Evolutionary conservation across 2,113 vertebrate genomes (phyloP), one percentile per base, ranked within the genome.

Genomic region (Neodontobutis hainanensis): DNA sequence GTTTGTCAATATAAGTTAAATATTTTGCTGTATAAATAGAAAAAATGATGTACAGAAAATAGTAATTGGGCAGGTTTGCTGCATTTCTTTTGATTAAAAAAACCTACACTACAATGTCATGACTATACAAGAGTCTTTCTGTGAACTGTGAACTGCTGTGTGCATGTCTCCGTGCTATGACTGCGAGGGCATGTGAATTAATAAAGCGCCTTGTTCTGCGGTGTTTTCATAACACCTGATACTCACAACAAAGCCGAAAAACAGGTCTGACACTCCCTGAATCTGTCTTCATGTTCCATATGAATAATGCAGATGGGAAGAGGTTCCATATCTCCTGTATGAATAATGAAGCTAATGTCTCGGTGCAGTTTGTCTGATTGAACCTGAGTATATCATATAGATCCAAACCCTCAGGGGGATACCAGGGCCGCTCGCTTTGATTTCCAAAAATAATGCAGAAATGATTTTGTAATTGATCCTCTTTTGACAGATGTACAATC

Each of bases 381-480:
- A 82, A 60, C 71, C 75, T 53, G 52, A 58, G 44, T 35, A 55
- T 70, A 80, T 70, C 61, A 49, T 68, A 70, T 63, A 65, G 64
- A 55, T 42, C 36, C 40, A 11, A 50, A 68, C 51, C 73, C 79
- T 78, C 70, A 65, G 65, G 81, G 71, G 55, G 45, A 67, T 16
- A 58, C 12, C 35, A 45, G 62, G 48, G 61, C 73, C 2, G 47
- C 61, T 48, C 59, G 2, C 68, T 85, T 81, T 82, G 73, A 87
- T 85, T 69, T 56, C 49, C 66, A 70, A 61, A 76, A 81, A 72
- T 65, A 71, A 79, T 77, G 85, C 75, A 44, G 75, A 83, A 87
- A 89, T 78, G 56, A 87, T 86, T 83, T 71, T 76, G 79, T 65
- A 78, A 90, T 87, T 88, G 87, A 90, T 90, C 65, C 61, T 11